Evolutionary conservation across 2,888 invertebrate genomes (phyloP), one percentile per base, ranked within the genome.

Genomic region (Ornithoptera priamus): DNA sequence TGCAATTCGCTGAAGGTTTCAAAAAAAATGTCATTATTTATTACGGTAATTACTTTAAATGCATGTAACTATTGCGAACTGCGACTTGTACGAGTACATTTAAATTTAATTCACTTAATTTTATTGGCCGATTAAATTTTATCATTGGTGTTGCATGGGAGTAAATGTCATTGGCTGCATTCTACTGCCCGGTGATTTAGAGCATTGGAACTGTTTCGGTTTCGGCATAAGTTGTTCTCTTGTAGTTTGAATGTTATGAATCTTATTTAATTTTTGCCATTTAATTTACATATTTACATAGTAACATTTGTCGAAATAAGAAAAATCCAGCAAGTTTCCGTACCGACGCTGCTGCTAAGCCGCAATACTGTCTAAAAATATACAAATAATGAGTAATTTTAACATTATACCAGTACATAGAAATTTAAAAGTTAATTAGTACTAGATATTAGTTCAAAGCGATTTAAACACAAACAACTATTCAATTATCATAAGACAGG

Each of bases 101-200:
- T 46, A 65, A 59, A 67, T 59, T 62, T 70, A 67, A 67, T 70
- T 66, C 66, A 66, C 59, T 63, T 42, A 58, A 66, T 70, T 67
- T 70, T 70, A 70, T 63, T 53, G 63, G 59, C 24, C 70, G 59
- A 70, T 70, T 67, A 70, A 62, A 67, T 66, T 70, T 70, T 63
- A 67, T 70, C 66, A 70, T 67, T 67, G 66, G 53, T 63, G 66
- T 63, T 57, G 70, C n/a, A 30, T 66, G 46, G 69, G 39, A 65
- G 61, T 58, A 57, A 65, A 69, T 65, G 69, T 64, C 65, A 65
- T 65, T 30, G 30, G 42, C 30, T 39, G 24, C 62, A 65, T 57
- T 65, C 65, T 69, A 30, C 42, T 50, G 22, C 53, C 50, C 61
- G 61, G 65, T 69, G 65, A 69, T 68, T 68, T 68, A 63, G 63